phyloP scores from a whole-genome alignment of 2,113 vertebrate genomes.

The Ailurus styani region DNA sequence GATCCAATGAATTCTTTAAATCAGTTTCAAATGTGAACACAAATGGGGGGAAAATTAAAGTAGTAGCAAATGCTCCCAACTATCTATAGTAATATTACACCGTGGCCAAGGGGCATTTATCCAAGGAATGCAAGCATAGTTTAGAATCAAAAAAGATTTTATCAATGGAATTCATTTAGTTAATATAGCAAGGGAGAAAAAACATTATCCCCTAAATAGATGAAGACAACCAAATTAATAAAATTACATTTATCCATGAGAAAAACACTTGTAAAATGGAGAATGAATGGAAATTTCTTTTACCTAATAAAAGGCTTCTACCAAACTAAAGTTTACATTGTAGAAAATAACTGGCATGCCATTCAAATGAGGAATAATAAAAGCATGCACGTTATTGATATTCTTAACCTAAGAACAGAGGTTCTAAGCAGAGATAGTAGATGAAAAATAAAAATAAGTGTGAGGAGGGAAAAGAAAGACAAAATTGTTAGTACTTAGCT shows the following conservation, averaged over 20 bases:
- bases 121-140: background rate
- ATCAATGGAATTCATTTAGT: background rate
- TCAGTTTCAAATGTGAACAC: background rate
- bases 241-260: background rate
- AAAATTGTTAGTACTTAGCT: background rate
- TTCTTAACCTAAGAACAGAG: background rate
- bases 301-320: too few species aligned
- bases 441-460: background rate
- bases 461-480: background rate
- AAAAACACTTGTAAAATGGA: background rate
- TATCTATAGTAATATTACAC: background rate
- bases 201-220: background rate
- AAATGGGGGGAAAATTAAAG: background rate
- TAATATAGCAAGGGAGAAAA: background rate
- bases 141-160: background rate
- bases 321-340: background rate
- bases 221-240: background rate
- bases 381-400: background rate
- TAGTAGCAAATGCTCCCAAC: background rate
- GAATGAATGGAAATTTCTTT: background rate
- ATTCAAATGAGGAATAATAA: background rate
- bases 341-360: background rate
- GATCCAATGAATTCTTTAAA: background rate
- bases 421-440: background rate
- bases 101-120: background rate